Evolutionary conservation across 2,888 invertebrate species (phyloP), one percentile per base, ranked within the genome.

Genomic region (Acanthosepion lycidas): DNA sequence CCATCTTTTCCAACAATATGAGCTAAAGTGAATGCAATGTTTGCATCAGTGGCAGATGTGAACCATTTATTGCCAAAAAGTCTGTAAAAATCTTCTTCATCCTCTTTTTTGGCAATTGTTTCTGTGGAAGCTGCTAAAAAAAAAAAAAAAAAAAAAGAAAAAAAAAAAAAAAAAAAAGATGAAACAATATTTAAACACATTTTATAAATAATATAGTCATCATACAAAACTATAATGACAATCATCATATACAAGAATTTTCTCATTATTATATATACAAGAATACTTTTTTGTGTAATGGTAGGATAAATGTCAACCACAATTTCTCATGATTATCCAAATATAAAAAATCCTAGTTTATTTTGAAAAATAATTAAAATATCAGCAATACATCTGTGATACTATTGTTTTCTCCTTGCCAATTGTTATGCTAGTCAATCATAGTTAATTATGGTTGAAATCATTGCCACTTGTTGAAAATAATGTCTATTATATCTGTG

Each of bases 1-100:
- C 97, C 98, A 94, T 97, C 96, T 33, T 96, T 95, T 95, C 97
- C 97, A 6, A 97, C 97, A n/a, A 97, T 96, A 94, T 98, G 96
- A 6, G 98, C 98, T 95, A 98, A 96, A 5, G 98, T 98, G 94
- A 98, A 97, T 6, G 98, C 97, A 96, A 98, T 98, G 96, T 98
- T 98, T 9, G 98, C 97, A 96, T 98, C 98, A 23, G 98, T 98
- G 28, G 98, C 98, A 5, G 98, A 98, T 91, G 98, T 98, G 96
- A 98, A 98, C 98, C 98, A 98, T 96, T 98, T 98, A 97, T 98
- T 98, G 26, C 98, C 98, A 96, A 98, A 97, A 12, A 98, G 97
- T 48, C 96, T 97, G 96, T 97, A 98, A 64, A 96, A 96, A 49
- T 97, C 97, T 95, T 97, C 97, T 6, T 95, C 78, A 94, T 97